Evolutionary conservation across 2,113 vertebrate genomes (phyloP).

Genomic region (Nannospalax galili): DNA sequence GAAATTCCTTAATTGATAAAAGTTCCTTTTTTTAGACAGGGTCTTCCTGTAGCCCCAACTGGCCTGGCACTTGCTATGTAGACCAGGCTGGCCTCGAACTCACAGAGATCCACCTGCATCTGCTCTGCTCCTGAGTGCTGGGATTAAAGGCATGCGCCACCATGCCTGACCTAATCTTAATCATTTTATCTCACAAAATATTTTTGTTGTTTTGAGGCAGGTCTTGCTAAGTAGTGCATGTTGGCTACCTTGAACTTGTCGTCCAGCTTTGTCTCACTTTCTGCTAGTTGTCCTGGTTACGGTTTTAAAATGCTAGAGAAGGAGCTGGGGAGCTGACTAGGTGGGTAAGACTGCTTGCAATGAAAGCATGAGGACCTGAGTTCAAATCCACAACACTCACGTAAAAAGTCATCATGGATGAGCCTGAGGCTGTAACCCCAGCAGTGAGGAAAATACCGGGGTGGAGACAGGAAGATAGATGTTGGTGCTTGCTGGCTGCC

Average conservation of each 20-base stretch:
- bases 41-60: too few relatives aligned
- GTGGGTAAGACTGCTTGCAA: neutral
- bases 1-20: neutral
- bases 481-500: too few relatives aligned
- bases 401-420: neutral
- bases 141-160: too few relatives aligned
- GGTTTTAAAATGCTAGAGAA: conserved; percentile 17
- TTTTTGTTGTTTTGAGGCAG: neutral
- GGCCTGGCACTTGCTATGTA: too few relatives aligned
- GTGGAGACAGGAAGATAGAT: too few relatives aligned
- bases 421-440: neutral
- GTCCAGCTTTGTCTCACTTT: neutral
- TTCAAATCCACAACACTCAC: neutral
- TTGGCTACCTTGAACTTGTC: neutral
- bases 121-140: too few relatives aligned
- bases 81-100: too few relatives aligned
- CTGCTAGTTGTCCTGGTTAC: neutral
- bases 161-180: too few relatives aligned
- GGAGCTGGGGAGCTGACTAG: too few relatives aligned
- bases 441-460: too few relatives aligned
- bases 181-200: conserved; percentile 10
- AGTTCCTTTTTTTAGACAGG: neutral
- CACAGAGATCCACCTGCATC: too few relatives aligned
- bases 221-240: neutral
- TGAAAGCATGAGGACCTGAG: neutral